phyloP scores from a whole-genome alignment of 2,113 vertebrate species.

The Rhinolophus ferrumequinum region DNA sequence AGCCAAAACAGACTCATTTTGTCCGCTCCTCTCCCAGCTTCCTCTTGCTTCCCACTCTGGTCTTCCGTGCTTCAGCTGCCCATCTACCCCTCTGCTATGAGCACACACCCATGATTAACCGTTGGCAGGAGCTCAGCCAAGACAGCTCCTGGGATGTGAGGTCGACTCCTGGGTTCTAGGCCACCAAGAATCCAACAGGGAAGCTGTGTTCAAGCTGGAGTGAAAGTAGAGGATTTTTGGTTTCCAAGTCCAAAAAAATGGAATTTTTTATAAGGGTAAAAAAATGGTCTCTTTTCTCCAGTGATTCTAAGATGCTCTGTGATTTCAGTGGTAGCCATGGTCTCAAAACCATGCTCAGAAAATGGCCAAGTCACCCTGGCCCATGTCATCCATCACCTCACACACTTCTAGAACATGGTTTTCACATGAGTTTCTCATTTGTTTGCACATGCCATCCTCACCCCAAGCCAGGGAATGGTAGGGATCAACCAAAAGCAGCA shows the following conservation, averaged over 20 bases:
- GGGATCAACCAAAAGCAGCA: background rate
- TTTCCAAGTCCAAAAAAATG: background rate
- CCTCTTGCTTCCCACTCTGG: background rate
- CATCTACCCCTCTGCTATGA: background rate
- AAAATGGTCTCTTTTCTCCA: background rate
- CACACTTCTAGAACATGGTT: background rate
- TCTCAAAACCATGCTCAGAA: background rate
- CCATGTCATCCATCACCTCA: background rate
- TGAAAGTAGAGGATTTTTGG: background rate
- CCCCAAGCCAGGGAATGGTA: accelerated
- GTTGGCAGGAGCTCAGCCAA: background rate
- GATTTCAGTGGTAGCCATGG: background rate
- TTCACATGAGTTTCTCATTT: background rate
- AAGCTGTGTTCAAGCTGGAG: background rate
- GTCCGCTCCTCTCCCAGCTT: no score
- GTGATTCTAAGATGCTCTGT: background rate
- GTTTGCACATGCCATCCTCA: background rate
- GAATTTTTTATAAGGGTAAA: background rate
- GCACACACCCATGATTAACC: background rate
- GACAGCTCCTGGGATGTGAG: background rate
- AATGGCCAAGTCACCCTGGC: background rate
- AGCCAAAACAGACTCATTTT: background rate
- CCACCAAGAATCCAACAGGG: background rate
- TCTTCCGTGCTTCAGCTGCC: background rate
- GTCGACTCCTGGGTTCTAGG: background rate